phyloP scores from a whole-genome alignment of 1,140 invertebrate genomes.

The Drosophila nannoptera region DNA sequence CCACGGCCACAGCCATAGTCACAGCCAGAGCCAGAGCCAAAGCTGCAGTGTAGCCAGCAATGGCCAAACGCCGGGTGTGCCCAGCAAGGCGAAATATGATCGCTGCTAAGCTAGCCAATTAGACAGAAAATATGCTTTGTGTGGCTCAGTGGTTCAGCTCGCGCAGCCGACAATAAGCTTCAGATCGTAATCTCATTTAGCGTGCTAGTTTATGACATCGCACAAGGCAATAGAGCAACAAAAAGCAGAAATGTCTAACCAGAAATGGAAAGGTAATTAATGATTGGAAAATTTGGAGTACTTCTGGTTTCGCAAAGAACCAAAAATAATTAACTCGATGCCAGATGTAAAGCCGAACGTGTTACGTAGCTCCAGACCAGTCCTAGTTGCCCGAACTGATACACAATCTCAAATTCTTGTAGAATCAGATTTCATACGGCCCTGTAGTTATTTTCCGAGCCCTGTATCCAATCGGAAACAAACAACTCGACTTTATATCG shows the following conservation, averaged over 20 bases:
- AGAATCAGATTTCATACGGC: no score
- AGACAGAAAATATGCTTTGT: constrained; percentile 5
- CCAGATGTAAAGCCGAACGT: constrained; percentile 51
- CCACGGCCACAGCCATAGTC: constrained; percentile 19
- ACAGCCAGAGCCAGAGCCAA: constrained; percentile 27
- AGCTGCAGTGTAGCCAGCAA: constrained; percentile 42
- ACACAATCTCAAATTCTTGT: no score
- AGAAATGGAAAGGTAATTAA: constrained; percentile 77
- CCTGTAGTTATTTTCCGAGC: constrained; percentile 14
- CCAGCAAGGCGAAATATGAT: constrained; percentile 63
- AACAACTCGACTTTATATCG: constrained; percentile 16
- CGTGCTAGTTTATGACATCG: constrained; percentile 54
- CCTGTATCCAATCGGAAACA: constrained; percentile 26
- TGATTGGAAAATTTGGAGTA: constrained; percentile 61
- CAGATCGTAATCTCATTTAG: constrained; percentile 63
- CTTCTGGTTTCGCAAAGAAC: constrained; percentile 45
- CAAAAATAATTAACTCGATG: constrained; percentile 72
- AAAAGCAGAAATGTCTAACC: constrained; percentile 7
- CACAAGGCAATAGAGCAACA: constrained; percentile 57
- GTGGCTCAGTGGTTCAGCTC: constrained; percentile 35
- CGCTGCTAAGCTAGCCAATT: constrained; percentile 51
- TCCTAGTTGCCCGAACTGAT: no score
- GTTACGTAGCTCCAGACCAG: no score
- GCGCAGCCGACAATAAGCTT: no score
- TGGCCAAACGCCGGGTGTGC: constrained; percentile 57